Conservation (phyloP, 2,888 invertebrate species). For the Drosophila flavopinicola region DNA sequence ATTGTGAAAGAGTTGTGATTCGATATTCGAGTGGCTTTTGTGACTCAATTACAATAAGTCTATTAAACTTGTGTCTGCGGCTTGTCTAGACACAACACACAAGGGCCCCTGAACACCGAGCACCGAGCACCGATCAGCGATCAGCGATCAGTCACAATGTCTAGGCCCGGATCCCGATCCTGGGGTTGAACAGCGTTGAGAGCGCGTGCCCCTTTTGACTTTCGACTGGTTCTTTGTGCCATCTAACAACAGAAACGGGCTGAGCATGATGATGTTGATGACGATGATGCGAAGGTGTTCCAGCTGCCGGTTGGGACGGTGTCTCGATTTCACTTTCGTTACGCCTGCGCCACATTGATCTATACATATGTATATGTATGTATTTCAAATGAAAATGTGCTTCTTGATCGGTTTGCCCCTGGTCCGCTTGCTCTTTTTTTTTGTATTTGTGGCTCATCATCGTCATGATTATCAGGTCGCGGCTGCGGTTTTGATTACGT, state of each 20-base stretch:
- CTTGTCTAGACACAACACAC: conserved; percentile 63
- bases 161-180: conserved; percentile 21
- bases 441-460: conserved; percentile 44
- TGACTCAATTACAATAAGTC: conserved; percentile 81
- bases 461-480: conserved; percentile 10
- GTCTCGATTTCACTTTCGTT: conserved; percentile 81
- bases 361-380: conserved; percentile 1
- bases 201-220: conserved; percentile 81
- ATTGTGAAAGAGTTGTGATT: conserved; percentile 58
- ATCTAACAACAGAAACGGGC: conserved; percentile 59
- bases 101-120: no score
- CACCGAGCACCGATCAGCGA: no score
- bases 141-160: conserved; percentile 55
- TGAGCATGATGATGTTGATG: conserved; percentile 18
- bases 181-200: conserved; percentile 48
- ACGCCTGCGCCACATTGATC: conserved; percentile 61
- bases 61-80: conserved; percentile 76
- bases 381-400: conserved; percentile 71
- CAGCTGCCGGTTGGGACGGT: conserved; percentile 63
- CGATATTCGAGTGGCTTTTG: conserved; percentile 74
- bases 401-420: conserved; percentile 26
- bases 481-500: conserved; percentile 76
- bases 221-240: conserved; percentile 66
- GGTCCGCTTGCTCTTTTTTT: conserved; percentile 12
- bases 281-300: conserved; percentile 74